phyloP scores from a whole-genome alignment of 2,797 vertebrate species.

The Diplodus puntazzo region DNA sequence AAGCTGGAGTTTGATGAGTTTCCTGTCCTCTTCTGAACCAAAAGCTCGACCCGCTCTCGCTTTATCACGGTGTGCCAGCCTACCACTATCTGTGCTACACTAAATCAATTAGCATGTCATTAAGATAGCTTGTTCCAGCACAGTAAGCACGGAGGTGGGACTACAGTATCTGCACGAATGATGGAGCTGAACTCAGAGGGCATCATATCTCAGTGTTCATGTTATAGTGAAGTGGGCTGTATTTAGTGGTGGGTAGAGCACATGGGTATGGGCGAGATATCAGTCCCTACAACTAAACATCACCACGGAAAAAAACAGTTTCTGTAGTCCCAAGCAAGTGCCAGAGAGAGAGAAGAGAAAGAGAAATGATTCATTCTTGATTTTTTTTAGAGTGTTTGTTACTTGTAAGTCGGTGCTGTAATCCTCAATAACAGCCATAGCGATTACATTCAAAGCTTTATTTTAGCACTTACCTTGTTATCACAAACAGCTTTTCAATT shows the following conservation, averaged over 20 bases:
- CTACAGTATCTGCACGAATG: slow-evolving; percentile 73
- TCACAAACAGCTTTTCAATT: slow-evolving; percentile 49
- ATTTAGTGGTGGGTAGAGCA: slow-evolving; percentile 49
- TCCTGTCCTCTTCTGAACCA: slow-evolving; percentile 75
- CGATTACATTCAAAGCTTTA: slow-evolving; percentile 35
- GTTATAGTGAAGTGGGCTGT: slow-evolving; percentile 38
- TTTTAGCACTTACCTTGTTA: slow-evolving; percentile 24
- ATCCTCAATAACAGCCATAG: slow-evolving; percentile 25
- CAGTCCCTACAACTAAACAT: slow-evolving; percentile 19
- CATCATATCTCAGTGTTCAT: slow-evolving; percentile 69
- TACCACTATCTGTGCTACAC: slow-evolving; percentile 73
- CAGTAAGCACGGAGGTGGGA: slow-evolving; percentile 80
- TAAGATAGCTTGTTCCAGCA: slow-evolving; percentile 83
- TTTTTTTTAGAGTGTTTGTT: slow-evolving; percentile 12
- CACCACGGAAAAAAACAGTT: not conserved
- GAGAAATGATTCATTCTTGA: slow-evolving; percentile 3
- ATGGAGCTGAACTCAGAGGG: slow-evolving; percentile 64
- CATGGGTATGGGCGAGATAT: slow-evolving; percentile 35
- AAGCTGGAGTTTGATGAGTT: slow-evolving; percentile 72
- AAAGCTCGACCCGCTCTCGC: slow-evolving; percentile 73
- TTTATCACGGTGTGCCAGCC: slow-evolving; percentile 87
- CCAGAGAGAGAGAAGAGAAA: not conserved
- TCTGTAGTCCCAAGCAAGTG: not conserved
- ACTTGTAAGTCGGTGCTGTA: slow-evolving; percentile 14
- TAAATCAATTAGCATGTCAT: slow-evolving; percentile 85